Conservation (phyloP, 2,113 vertebrate species). For the Phocoena phocoena region DNA sequence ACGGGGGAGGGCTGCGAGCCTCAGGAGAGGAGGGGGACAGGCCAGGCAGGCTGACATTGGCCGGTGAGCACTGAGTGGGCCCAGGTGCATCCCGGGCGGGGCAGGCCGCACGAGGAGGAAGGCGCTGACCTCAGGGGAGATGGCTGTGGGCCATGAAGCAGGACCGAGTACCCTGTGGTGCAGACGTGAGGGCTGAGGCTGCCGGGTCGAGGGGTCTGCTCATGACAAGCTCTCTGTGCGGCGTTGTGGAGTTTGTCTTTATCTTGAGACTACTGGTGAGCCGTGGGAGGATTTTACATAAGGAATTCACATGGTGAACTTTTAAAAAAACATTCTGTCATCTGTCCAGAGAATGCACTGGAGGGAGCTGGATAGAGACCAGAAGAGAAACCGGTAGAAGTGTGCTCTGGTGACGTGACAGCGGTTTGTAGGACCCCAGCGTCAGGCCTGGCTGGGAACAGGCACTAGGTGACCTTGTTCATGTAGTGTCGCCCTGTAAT, state of each 20-base stretch:
- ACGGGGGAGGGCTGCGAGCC: too few relatives aligned
- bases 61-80: neutral
- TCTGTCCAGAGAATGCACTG: neutral
- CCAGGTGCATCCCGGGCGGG: rapidly evolving
- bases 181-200: too few relatives aligned
- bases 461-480: rapidly evolving
- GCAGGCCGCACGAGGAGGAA: neutral
- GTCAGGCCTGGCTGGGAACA: neutral
- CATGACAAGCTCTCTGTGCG: rapidly evolving
- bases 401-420: too few relatives aligned
- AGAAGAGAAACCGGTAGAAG: too few relatives aligned
- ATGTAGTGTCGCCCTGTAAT: neutral
- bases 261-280: neutral
- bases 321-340: neutral
- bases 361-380: neutral
- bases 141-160: rapidly evolving
- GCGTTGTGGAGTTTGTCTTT: neutral
- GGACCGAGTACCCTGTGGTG: neutral
- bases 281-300: neutral
- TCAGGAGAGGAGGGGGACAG: neutral
- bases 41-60: neutral
- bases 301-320: too few relatives aligned
- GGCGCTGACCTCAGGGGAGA: neutral
- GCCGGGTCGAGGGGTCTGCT: neutral
- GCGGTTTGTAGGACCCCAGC: too few relatives aligned